Evolutionary conservation across 2,113 vertebrate genomes (phyloP).

Genomic region (Pituophis catenifer): DNA sequence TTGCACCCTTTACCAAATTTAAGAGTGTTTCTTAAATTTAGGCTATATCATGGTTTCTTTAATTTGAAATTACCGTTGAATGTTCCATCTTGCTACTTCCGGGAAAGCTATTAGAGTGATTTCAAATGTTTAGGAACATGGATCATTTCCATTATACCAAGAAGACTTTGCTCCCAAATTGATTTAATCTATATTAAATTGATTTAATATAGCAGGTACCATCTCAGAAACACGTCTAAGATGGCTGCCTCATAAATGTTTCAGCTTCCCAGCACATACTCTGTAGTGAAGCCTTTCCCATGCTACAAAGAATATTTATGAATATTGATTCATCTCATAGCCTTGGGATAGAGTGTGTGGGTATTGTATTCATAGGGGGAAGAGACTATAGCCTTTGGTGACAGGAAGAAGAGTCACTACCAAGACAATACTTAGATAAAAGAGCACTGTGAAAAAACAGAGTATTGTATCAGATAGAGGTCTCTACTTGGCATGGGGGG

Average conservation of each 20-base stretch:
- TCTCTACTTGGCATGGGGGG: neutral
- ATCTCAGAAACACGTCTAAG: neutral
- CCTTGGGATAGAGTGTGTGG: neutral
- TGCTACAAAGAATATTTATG: neutral
- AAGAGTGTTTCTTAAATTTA: neutral
- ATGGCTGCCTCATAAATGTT: neutral
- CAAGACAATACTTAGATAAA: neutral
- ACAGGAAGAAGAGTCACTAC: neutral
- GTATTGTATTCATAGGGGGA: neutral
- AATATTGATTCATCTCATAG: neutral
- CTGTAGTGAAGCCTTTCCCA: neutral
- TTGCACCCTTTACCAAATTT: neutral
- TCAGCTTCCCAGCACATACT: neutral
- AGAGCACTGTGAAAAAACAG: neutral
- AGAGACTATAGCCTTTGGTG: neutral
- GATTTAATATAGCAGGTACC: neutral
- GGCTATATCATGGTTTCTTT: neutral
- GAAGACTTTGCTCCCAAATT: neutral
- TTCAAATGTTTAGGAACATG: neutral
- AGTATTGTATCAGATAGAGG: neutral
- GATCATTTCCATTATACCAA: neutral
- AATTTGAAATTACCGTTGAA: neutral
- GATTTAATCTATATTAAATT: neutral
- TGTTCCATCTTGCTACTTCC: neutral
- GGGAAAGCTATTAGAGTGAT: neutral